Evolutionary conservation across 2,797 vertebrate genomes (phyloP).

Genomic region (Otus scops): DNA sequence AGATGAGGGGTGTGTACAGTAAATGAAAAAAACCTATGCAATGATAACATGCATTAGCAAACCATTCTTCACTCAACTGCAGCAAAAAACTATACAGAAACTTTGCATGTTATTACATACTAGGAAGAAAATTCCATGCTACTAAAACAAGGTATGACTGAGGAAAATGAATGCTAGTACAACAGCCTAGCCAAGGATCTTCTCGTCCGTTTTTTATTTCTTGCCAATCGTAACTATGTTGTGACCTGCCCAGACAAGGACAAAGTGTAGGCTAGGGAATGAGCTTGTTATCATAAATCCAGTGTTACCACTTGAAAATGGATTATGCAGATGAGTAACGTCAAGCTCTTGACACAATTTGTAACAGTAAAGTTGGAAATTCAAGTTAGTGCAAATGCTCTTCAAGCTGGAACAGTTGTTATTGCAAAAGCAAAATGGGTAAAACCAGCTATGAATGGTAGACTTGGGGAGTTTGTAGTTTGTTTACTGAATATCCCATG

Average conservation of each 20-base stretch:
- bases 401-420: background rate
- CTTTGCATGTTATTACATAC: background rate
- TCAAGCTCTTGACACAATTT: background rate
- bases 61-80: background rate
- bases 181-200: background rate
- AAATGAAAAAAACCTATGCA: background rate
- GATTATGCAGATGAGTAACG: background rate
- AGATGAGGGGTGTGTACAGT: background rate
- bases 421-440: background rate
- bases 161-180: background rate
- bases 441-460: background rate
- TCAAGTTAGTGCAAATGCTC: background rate
- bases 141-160: background rate
- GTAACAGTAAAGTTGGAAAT: background rate
- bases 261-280: background rate
- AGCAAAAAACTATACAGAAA: background rate
- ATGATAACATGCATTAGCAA: background rate
- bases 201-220: background rate
- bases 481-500: background rate
- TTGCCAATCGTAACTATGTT: background rate
- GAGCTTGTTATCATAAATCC: background rate
- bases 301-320: background rate
- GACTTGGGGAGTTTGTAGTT: background rate
- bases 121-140: background rate
- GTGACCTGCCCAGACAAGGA: background rate